Evolutionary conservation across 2,888 invertebrate genomes (phyloP), one percentile per base, ranked within the genome.

Genomic region (Eupithecia vulgata): DNA sequence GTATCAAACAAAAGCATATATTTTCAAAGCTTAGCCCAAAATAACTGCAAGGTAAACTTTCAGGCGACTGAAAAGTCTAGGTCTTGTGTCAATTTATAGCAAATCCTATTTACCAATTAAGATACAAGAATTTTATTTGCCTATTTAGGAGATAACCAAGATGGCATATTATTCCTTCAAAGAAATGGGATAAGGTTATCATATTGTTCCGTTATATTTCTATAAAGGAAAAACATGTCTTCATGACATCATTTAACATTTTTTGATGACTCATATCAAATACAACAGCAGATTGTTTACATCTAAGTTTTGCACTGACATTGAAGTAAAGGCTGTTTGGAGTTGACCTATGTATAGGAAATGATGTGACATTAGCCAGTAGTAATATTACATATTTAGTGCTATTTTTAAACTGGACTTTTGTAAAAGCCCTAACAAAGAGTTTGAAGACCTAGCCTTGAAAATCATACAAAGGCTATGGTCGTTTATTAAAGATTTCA

Each of bases 291-390:
- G 69, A 73, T 62, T 61, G 62, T 13, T 35, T 25, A 57, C 59
- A 66, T 59, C 66, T 25, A 34, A 61, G 61, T 67, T 52, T 48
- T 59, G 45, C 8, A 5, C 25, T 74, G 70, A 68, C 70, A 71
- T 74, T 74, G 70, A 71, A 70, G 21, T 40, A 35, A 45, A 74
- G 70, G 68, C 45, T 74, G 37, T 30, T n/a, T 59, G 25, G 59
- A 67, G 73, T 59, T 68, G 70, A 71, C 70, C 68, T 68, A 71
- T 12, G 72, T 35, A 35, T 61, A 13, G 25, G 45, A n/a, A 65
- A 45, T 30, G 8, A 68, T 48, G 61, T 45, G 17, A 34, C 15
- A 61, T 34, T 34, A 5, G 17, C 59, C 30, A 13, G 30, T 15
- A 30, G 25, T 15, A 59, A 30, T 30, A 21, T 52, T n/a, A 52